Evolutionary conservation across 1,140 invertebrate species (phyloP), one percentile per base, ranked within the genome.

Genomic region (Neodiprion virginianus): DNA sequence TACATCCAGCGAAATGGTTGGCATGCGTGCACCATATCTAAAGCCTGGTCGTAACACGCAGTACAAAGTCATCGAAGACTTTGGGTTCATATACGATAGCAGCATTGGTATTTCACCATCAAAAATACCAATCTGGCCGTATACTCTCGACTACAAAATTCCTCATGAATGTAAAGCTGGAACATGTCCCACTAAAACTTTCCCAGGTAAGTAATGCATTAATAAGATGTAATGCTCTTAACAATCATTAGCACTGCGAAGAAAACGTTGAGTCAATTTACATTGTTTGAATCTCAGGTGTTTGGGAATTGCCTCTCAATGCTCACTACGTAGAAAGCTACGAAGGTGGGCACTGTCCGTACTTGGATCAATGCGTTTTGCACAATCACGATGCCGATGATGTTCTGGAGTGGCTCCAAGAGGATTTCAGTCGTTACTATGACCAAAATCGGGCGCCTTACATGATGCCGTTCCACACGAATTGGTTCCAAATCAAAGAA

Each of bases 241-340:
- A 48, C n/a, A 50, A 53, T 11, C 49, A 53, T 48, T 49, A n/a
- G 67, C 23, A 50, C 21, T 28, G 70, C 50, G 48, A 61, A 48
- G 80, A 75, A 75, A 72, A 67, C 49, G 50, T 17, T 77, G 28
- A 69, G 5, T 28, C 7, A 69, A 14, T 69, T 11, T 12, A 23
- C 14, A 5, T n/a, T 23, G 11, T 69, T 28, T 12, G 47, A 69
- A n/a, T 77, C 72, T 11, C 86, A 93, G 96, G 96, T 77, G 91
- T 98, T 3, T 98, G 97, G 97, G 96, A 98, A 88, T 91, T 98
- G n/a, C 97, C 97, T 17, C 86, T 98, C 77, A 98, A 98, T 82
- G 94, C 96, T 17, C 95, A 98, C 84, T 97, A 95, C 81, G 94
- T 97, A 9, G 95, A 96, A 82, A 93, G 92, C 66, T 97, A 93